phyloP scores from a whole-genome alignment of 2,888 invertebrate species.

The Trachelus troglodyta region DNA sequence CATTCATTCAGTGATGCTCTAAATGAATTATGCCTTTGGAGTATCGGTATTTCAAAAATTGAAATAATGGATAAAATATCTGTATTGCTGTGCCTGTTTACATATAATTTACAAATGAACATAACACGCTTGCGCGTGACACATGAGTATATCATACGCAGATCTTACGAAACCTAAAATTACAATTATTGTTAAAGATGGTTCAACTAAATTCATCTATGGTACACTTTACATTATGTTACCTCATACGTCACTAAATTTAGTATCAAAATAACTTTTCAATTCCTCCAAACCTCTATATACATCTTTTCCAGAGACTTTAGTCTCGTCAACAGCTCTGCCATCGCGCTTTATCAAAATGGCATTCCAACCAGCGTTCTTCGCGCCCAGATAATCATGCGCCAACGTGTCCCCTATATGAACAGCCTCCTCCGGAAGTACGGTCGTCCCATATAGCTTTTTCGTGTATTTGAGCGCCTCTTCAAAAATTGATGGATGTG shows the following conservation, averaged over 20 bases:
- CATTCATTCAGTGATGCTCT: neutral
- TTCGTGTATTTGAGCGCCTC: slow-evolving; percentile 70
- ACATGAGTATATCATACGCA: neutral
- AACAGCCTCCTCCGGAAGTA: slow-evolving; percentile 73
- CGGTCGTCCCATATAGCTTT: slow-evolving; percentile 18
- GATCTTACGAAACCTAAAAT: neutral
- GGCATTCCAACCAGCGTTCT: slow-evolving; percentile 81
- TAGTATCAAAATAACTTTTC: slow-evolving; percentile 37
- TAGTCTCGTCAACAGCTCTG: slow-evolving; percentile 20
- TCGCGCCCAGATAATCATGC: slow-evolving; percentile 84
- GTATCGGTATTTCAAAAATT: neutral
- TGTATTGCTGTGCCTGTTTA: neutral
- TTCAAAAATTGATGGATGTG: slow-evolving; percentile 78
- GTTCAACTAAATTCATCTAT: neutral
- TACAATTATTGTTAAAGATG: neutral
- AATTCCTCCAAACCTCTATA: slow-evolving; percentile 49
- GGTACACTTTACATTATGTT: neutral
- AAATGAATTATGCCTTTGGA: neutral
- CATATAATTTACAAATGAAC: neutral
- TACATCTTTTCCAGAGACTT: slow-evolving; percentile 32
- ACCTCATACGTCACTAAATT: neutral
- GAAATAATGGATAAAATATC: neutral
- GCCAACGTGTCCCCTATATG: slow-evolving; percentile 85
- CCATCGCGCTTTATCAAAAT: slow-evolving; percentile 59
- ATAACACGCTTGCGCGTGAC: neutral